A percentile compares a stretch with the other conserved stretches of the same genome.
These are phyloP conservation scores for Borostomias antarcticus DNA, from an alignment of 2,797 vertebrate species.

Conservation along the genomic window DNA sequence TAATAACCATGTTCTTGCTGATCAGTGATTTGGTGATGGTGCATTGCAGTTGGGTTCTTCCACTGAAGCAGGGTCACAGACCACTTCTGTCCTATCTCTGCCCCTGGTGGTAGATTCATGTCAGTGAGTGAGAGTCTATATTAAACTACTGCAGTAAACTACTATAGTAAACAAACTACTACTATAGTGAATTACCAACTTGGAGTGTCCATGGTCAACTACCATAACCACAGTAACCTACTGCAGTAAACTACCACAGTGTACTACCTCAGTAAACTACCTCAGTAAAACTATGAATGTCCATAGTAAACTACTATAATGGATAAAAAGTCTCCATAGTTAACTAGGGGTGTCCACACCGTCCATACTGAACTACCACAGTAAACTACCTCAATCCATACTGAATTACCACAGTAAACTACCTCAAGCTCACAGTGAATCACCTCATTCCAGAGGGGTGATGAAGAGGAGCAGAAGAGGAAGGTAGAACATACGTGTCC, in stretches of 20 bases:
- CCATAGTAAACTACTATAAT: background rate
- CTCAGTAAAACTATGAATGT: background rate
- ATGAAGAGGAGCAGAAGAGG: background rate
- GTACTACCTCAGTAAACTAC: background rate
- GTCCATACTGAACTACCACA: background rate
- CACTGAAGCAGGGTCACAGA: too few species aligned
- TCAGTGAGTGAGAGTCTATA: background rate
- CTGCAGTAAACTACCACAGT: background rate
- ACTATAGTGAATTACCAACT: too few species aligned
- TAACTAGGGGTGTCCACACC: background rate
- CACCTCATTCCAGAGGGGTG: background rate
- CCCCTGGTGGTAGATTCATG: too few species aligned
- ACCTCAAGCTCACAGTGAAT: slow-evolving; percentile 2
- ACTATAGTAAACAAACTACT: background rate
- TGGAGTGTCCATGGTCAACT: too few species aligned
- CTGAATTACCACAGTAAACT: background rate
- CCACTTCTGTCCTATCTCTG: too few species aligned
- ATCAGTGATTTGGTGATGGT: too few species aligned
- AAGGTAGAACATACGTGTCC: background rate
- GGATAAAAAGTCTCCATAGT: too few species aligned
- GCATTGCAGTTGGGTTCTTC: too few species aligned
- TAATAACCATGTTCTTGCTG: too few species aligned
- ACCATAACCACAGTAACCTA: background rate
- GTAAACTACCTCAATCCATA: background rate
- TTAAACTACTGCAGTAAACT: background rate